Evolutionary conservation across 2,888 invertebrate species (phyloP), one percentile per base, ranked within the genome.

Genomic region (Torymus tubicola): DNA sequence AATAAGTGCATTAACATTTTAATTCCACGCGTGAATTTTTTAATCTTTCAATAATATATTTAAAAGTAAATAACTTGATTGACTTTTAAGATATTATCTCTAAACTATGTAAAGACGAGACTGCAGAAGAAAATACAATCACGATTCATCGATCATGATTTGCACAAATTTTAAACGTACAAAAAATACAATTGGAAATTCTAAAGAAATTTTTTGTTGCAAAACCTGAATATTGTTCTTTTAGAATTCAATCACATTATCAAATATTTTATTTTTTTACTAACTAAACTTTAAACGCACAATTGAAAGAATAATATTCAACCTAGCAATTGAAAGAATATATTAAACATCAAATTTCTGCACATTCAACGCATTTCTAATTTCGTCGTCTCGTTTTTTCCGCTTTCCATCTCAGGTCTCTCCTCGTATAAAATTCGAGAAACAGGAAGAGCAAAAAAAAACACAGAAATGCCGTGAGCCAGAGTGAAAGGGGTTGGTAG

Each of bases 31-130:
- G n/a, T 10, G 31, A 16, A 55, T 57, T 31, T 69, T 69, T 24
- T 18, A 13, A 57, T n/a, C 16, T 2, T 3, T 8, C 53, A 24
- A 58, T 58, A 70, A 31, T 12, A 58, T 5, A 16, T 42, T 18
- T 1, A n/a, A 58, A 70, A 58, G 57, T 42, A 70, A 70, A 58
- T 58, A 42, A 60, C 13, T 58, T 14, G 10, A 70, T 42, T 60
- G 42, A 53, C 63, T 61, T 61, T n/a, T 63, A 24, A 61, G 72
- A 72, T 72, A 63, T 72, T n/a, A 72, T 72, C 63, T 63, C n/a
- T 12, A 14, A 71, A 14, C 21, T 42, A 16, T 58, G 42, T 13
- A 42, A 69, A 52, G 52, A 73, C 18, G 42, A 69, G 63, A 60
- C 24, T 11, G 12, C 58, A 68, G 50, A 53, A 68, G 53, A 68